A percentile compares a stretch with the other conserved stretches of the same genome.
Evolutionary conservation across 2,113 vertebrate genomes (phyloP).

Genomic region (Aplodontia rufa): DNA sequence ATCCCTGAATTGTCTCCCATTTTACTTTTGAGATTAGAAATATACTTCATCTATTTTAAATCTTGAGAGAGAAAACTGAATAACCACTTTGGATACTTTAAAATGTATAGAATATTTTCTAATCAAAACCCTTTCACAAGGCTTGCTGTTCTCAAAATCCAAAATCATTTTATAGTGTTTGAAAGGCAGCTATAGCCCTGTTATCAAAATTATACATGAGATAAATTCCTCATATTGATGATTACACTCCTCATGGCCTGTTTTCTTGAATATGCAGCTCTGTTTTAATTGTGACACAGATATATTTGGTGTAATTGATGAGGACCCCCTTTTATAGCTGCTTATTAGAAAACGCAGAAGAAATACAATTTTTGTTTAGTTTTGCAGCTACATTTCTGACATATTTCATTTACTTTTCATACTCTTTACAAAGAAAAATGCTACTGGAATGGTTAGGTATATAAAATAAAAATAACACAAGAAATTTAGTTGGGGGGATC

Average conservation of each 20-base stretch:
- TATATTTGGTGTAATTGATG: background rate
- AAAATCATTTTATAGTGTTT: background rate
- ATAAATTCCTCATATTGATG: background rate
- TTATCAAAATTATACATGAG: background rate
- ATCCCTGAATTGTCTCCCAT: background rate
- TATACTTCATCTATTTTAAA: constrained; percentile 18
- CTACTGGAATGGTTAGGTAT: background rate
- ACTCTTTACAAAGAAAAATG: background rate
- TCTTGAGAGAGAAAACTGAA: background rate
- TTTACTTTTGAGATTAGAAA: constrained; percentile 1
- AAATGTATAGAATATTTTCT: constrained; percentile 12
- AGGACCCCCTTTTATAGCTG: background rate
- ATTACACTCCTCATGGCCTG: background rate
- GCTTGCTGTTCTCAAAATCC: background rate
- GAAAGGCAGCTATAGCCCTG: background rate
- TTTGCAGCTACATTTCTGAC: background rate
- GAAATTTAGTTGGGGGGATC: background rate
- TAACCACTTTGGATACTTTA: constrained; percentile 13
- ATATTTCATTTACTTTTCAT: background rate
- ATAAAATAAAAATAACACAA: background rate
- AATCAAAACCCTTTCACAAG: constrained; percentile 8
- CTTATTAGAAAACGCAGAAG: background rate
- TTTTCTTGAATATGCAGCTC: background rate
- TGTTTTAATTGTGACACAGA: constrained; percentile 14
- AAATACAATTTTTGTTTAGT: background rate